phyloP scores from a whole-genome alignment of 2,113 vertebrate species.

The Piaya cayana region DNA sequence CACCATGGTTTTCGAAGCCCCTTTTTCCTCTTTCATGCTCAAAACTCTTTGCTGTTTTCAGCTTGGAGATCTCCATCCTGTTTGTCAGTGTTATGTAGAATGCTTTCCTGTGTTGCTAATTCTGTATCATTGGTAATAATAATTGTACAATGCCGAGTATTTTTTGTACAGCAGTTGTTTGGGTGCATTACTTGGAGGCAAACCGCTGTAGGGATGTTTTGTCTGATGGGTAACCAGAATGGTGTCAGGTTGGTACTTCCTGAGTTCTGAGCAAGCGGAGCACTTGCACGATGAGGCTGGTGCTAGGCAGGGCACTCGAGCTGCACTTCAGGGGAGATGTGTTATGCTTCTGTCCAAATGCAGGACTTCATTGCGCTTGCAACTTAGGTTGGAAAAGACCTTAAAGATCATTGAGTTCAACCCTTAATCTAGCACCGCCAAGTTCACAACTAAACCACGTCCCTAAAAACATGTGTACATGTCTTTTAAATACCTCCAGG shows the following conservation, averaged over 20 bases:
- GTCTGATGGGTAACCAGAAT: not conserved
- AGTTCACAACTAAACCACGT: no score
- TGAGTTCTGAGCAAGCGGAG: not conserved
- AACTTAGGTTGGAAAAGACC: no score
- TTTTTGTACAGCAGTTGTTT: not conserved
- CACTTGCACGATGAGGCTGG: rapidly evolving
- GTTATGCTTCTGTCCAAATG: not conserved
- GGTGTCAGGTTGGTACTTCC: not conserved
- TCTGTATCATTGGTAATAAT: not conserved
- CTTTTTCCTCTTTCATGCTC: not conserved
- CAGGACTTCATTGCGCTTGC: not conserved
- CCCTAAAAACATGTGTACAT: no score
- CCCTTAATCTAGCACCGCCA: no score
- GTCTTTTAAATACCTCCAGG: no score
- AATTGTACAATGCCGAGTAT: not conserved
- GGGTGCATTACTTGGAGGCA: not conserved
- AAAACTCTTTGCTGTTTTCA: not conserved
- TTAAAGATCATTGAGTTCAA: no score
- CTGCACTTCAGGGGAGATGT: rapidly evolving
- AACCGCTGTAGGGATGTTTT: not conserved
- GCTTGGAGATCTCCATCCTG: not conserved
- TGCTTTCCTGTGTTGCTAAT: rapidly evolving
- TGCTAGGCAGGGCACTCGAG: not conserved
- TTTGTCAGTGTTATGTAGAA: not conserved
- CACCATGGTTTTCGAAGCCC: rapidly evolving